Base-by-base conservation (phyloP, 2,113 vertebrate species). In the Calypte anna region DNA sequence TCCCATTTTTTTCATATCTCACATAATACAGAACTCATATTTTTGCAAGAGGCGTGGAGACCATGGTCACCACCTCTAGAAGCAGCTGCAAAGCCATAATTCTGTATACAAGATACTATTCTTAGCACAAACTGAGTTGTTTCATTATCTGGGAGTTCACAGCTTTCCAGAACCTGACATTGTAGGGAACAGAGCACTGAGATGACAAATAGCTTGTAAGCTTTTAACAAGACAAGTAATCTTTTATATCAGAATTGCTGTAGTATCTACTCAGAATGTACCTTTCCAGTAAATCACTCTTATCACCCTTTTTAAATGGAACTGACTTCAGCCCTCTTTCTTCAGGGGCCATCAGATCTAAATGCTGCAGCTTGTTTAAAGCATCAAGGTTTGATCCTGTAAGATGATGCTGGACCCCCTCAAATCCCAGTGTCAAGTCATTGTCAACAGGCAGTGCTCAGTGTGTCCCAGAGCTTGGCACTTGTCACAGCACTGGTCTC, bases 221-320 rank as follows among this genome's bases (percentile, higher is more conserved):
- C 48, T 94, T 94, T 96, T 95, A 93, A 90, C 90, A 74, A 80
- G 79, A 81, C 75, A 83, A 86, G 82, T 85, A 50, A 94, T 93
- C 79, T 77, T 92, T 90, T 91, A 78, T 78, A 73, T 72, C 38
- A 78, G 75, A 91, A 91, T 80, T 76, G 54, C 89, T 73, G 43
- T 80, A 81, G 51, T 28, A 79, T 69, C 83, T 83, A 31, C 73
- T 78, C 40, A 66, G 50, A 86, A 91, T 17, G 57, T 62, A 61
- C 66, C 54, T 89, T 91, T 68, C 62, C 81, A 74, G 62, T 51
- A 92, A 94, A 94, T 85, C 1, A 0, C 46, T 79, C 43, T 62
- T 87, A 53, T 53, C 1, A 0, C 23, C 72, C 59, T 27, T 62
- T 85, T 93, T 75, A 80, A 92, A 82, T 20, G 51, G n/a, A 92